Base-by-base conservation (phyloP, 2,113 vertebrate species). In the Mustelus asterias region DNA sequence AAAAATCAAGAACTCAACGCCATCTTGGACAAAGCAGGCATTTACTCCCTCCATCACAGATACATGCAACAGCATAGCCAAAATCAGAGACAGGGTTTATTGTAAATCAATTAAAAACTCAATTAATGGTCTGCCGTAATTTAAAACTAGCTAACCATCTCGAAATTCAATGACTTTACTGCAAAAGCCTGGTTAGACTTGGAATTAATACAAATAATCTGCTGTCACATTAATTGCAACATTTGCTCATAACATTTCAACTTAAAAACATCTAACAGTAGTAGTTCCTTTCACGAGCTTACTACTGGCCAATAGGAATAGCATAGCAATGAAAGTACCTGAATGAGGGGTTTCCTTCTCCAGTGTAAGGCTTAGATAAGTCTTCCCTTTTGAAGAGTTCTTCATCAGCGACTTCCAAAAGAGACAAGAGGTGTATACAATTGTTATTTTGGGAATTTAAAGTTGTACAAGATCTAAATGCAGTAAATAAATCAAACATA, bases 311-410 rank as follows among this genome's bases (percentile, higher is more conserved):
- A 90, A 60, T 18, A 63, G 58, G 29, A 93, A 65, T 37, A 37
- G 89, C 58, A 20, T 11, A 33, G 14, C 14, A 37, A 29, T 60
- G 6, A 63, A 92, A 92, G 33, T 63, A 99, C 99, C 99, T 97
- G 96, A 95, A 63, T 97, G 97, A 94, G 94, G 95, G 44, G 96
- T 96, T 93, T 98, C 98, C 97, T 98, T 97, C 70, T 98, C 97
- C 86, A 99, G 97, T 95, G 98, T 96, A 69, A 99, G 97, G 96
- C 97, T 97, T 96, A 97, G 97, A 94, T 98, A 99, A 16, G 98
- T 98, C 96, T 97, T 97, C 72, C 96, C 97, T 95, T 90, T 96
- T n/a, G 96, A 96, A 94, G 97, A 89, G 96, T 97, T 97, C 94
- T 98, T 97, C 96, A 98, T 97, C 96, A 99, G 97, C 92, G 96